phyloP scores from a whole-genome alignment of 2,888 invertebrate species.

The Erpobdella octoculata region DNA sequence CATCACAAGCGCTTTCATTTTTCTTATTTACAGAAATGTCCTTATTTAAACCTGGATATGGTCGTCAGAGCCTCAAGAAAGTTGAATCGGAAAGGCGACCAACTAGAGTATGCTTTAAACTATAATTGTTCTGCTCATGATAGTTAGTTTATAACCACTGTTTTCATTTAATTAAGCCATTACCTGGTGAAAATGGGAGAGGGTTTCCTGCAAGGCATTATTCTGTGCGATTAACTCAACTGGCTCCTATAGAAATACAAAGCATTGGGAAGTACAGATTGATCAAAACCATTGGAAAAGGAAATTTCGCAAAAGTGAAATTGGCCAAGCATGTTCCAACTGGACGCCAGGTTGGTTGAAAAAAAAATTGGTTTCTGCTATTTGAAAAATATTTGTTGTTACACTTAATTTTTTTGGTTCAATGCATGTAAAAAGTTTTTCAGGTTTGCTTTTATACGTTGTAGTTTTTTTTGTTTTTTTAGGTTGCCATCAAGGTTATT shows the following conservation, averaged over 20 bases:
- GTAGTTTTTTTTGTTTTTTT: background rate
- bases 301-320: slow-evolving; percentile 26
- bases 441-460: no score
- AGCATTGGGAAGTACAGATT: slow-evolving; percentile 23
- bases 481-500: slow-evolving; percentile 28
- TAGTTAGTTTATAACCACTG: background rate
- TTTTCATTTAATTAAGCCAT: background rate
- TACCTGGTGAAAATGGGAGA: background rate
- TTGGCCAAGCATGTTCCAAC: slow-evolving; percentile 25
- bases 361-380: background rate
- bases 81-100: background rate
- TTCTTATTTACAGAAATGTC: no score
- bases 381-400: no score
- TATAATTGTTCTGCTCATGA: background rate
- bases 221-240: slow-evolving; percentile 4
- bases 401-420: no score
- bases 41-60: slow-evolving; percentile 9
- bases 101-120: background rate
- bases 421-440: no score
- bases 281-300: slow-evolving; percentile 26
- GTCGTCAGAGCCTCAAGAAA: slow-evolving; percentile 15
- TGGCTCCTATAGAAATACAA: slow-evolving; percentile 20
- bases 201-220: slow-evolving; percentile 17
- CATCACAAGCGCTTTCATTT: no score
- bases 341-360: slow-evolving; percentile 7